Conservation (phyloP, 2,797 vertebrate species). For the Octomys mimax region DNA sequence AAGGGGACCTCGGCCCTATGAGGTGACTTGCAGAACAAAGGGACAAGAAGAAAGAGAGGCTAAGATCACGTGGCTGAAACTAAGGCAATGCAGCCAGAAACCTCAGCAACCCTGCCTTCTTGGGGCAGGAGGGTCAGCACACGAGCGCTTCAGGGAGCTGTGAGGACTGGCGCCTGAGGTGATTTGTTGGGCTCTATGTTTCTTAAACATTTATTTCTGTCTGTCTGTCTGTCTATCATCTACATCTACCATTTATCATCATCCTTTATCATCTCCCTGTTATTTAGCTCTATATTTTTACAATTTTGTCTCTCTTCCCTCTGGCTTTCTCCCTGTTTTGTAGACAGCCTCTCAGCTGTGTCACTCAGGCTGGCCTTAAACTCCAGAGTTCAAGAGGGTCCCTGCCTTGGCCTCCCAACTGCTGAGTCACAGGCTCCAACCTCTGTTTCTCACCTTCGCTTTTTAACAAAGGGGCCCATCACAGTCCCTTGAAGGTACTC, state of each 20-base stretch:
- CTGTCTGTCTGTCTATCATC: too few relatives aligned
- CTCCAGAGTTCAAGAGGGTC: not conserved
- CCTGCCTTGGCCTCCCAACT: not conserved
- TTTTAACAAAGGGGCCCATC: not conserved
- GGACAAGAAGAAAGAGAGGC: not conserved
- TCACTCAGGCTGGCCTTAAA: not conserved
- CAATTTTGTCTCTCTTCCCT: too few relatives aligned
- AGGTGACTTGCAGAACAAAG: not conserved
- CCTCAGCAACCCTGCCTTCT: not conserved
- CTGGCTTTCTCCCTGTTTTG: not conserved
- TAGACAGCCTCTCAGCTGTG: not conserved
- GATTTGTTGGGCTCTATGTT: not conserved
- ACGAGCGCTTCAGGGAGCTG: not conserved
- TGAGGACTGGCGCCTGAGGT: not conserved
- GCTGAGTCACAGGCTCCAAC: not conserved
- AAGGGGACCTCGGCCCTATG: not conserved
- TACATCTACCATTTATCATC: not conserved
- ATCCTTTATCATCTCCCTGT: not conserved
- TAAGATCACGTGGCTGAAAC: not conserved
- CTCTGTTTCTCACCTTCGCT: not conserved
- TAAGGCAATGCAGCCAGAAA: not conserved
- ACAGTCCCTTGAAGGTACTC: not conserved
- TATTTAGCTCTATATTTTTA: too few relatives aligned
- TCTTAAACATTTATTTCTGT: not conserved
- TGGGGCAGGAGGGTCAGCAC: not conserved